Base-by-base conservation (phyloP, 2,797 vertebrate species). In the Corythornis leucogaster region DNA sequence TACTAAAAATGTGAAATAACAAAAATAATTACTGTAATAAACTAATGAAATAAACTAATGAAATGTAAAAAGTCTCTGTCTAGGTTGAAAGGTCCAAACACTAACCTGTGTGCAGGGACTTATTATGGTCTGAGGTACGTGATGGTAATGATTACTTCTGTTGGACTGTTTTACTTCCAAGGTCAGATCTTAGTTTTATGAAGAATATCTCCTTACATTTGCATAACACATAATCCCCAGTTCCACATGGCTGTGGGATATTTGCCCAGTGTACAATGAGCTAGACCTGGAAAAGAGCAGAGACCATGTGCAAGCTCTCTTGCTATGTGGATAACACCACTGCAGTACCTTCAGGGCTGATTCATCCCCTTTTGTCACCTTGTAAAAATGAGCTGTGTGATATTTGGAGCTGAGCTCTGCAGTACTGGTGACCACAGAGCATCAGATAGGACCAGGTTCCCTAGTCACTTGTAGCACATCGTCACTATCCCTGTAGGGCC, bases 1-100 rank as follows among this genome's bases (percentile, higher is more conserved):
- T 78, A 87, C 31, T 90, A 81, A 95, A 92, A 95, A 66, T 50
- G 66, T 55, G 87, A 90, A 95, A 85, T 92, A 92, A 79, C 80
- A 87, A 86, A 95, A 96, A 93, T 82, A 90, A 92, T 79, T 81
- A 69, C 50, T 59, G 15, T 61, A 81, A 93, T 95, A 94, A 95
- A 79, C 46, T 31, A 90, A 85, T 67, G 59, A 85, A 89, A 78
- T 88, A 71, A 92, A 93, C 66, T 80, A 81, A 17, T 84, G 75
- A 90, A 94, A 71, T 70, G 38, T 61, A 90, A 54, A 38, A 53
- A 43, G 12, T 42, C 8, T 3, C 42, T 62, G 15, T 68, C 24
- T 16, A 30, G 73, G 15, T 33, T 64, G 42, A 78, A 85, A 88
- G 21, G 22, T 59, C 25, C 43, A 42, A 45, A 69, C 24, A 58